phyloP scores from a whole-genome alignment of 2,888 invertebrate species.

The Rhingia campestris region DNA sequence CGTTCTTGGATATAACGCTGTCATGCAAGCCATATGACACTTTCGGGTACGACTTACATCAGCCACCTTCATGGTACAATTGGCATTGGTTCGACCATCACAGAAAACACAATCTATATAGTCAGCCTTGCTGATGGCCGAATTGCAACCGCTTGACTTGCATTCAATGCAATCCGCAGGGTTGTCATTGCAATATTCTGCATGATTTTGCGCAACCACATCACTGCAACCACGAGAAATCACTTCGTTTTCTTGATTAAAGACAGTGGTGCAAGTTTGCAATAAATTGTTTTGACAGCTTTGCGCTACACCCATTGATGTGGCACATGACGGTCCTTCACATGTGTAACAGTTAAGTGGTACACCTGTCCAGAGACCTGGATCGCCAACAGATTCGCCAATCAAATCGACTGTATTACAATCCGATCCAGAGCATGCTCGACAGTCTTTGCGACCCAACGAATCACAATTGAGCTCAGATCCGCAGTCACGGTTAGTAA shows the following conservation, averaged over 20 bases:
- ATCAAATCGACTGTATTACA: conserved; percentile 74
- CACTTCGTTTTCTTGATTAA: conserved; percentile 61
- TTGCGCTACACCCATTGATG: not conserved
- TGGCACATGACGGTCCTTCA: conserved; percentile 68
- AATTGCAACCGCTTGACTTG: conserved; percentile 79
- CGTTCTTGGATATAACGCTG: conserved; percentile 78
- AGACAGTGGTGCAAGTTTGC: conserved; percentile 75
- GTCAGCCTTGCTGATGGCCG: conserved; percentile 70
- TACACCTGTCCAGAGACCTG: conserved; percentile 74
- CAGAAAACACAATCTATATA: conserved; percentile 78
- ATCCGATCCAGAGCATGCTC: conserved; percentile 42
- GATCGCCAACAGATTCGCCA: conserved; percentile 60
- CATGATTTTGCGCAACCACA: conserved; percentile 39
- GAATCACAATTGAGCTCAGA: conserved; percentile 73
- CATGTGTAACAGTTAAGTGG: conserved; percentile 76
- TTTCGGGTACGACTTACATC: conserved; percentile 71
- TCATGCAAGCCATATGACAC: conserved; percentile 79
- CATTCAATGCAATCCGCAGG: conserved; percentile 77
- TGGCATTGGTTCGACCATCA: conserved; percentile 75
- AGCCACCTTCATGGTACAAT: conserved; percentile 76
- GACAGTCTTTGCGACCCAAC: conserved; percentile 65
- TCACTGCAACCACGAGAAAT: conserved; percentile 76
- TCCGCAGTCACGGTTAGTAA: conserved; percentile 75
- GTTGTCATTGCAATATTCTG: conserved; percentile 63
- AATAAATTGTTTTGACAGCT: conserved; percentile 65